These are phyloP conservation scores for Drosophila neotestacea DNA, from an alignment of 2,888 invertebrate genomes.

Conservation along the genomic window DNA sequence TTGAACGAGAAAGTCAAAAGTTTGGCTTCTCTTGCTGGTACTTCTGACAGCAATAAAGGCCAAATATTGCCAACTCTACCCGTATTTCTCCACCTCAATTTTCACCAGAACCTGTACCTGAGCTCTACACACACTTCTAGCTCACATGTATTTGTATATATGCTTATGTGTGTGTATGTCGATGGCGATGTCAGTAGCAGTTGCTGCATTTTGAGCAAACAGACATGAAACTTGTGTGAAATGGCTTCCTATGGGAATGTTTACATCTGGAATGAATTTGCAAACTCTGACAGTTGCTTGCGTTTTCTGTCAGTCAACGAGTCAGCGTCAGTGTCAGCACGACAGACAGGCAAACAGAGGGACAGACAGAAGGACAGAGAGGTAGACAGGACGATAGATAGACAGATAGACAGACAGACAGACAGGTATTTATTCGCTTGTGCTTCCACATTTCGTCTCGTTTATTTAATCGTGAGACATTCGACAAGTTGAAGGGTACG, in stretches of 20 bases:
- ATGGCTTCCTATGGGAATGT: constrained; percentile 75
- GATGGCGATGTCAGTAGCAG: constrained; percentile 62
- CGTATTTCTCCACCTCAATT: constrained; percentile 3
- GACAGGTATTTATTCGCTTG: constrained; percentile 54
- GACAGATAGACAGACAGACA: constrained; percentile 18
- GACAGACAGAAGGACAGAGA: constrained; percentile 6
- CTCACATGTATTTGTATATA: background rate
- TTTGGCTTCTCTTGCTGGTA: constrained; percentile 28
- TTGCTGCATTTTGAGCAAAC: constrained; percentile 72
- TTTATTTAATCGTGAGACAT: constrained; percentile 62
- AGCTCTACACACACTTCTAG: background rate
- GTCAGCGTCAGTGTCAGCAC: constrained; percentile 68
- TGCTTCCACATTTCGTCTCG: constrained; percentile 48
- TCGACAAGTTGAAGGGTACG: constrained; percentile 65
- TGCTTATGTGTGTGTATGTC: background rate
- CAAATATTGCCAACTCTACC: constrained; percentile 37
- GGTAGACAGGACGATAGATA: constrained; percentile 21
- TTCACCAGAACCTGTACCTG: constrained; percentile 1
- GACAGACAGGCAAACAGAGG: constrained; percentile 9
- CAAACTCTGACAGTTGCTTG: constrained; percentile 75
- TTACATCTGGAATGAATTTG: constrained; percentile 78
- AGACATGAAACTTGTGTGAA: constrained; percentile 73
- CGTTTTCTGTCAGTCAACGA: constrained; percentile 73
- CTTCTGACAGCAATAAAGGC: constrained; percentile 53
- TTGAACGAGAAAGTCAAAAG: constrained; percentile 56